phyloP scores from a whole-genome alignment of 2,888 invertebrate genomes.

The Dicycla oo region DNA sequence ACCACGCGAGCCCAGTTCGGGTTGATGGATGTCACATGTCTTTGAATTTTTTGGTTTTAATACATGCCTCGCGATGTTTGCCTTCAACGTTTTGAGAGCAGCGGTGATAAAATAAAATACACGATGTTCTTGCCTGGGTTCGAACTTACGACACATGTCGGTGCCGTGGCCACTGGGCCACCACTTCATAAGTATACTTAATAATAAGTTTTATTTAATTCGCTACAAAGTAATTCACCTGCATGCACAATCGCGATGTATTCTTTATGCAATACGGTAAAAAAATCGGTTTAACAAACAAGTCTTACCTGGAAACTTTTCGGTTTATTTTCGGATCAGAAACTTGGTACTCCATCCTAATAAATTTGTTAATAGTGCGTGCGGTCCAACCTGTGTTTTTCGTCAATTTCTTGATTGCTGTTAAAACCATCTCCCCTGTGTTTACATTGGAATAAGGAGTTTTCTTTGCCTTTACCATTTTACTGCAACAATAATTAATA shows the following conservation, averaged over 20 bases:
- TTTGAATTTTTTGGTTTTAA: neutral
- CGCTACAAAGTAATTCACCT: neutral
- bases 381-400: conserved; percentile 81
- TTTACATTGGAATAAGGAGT: conserved; percentile 38
- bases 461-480: conserved; percentile 47
- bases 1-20: neutral
- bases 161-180: neutral
- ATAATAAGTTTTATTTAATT: neutral
- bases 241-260: neutral
- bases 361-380: conserved; percentile 80
- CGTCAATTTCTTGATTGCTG: conserved; percentile 79
- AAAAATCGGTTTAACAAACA: neutral
- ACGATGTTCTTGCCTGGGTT: neutral
- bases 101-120: neutral
- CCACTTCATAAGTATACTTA: neutral
- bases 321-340: conserved; percentile 71
- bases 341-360: conserved; percentile 76
- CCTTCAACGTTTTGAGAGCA: neutral
- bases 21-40: too few relatives aligned
- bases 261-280: neutral
- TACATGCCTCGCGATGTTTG: neutral
- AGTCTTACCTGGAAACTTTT: conserved; percentile 76
- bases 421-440: conserved; percentile 76
- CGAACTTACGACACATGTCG: neutral
- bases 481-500: conserved; percentile 18